Conservation (phyloP, 1,140 invertebrate genomes). For the Zaprionus gabonicus region DNA sequence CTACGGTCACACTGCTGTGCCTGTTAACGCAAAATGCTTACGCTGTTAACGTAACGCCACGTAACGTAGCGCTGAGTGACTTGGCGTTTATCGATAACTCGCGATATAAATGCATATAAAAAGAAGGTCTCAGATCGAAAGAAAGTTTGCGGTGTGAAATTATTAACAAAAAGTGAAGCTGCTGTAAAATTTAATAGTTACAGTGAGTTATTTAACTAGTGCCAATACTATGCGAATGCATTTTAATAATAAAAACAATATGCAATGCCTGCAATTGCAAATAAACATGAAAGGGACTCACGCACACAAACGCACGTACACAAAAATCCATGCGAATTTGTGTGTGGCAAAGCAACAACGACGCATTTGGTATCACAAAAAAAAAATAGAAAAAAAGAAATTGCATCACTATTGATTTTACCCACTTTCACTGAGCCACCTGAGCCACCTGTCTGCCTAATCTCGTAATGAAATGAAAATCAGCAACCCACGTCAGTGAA, state of each 20-base stretch:
- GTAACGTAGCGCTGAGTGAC: slow-evolving; percentile 2
- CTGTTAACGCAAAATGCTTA: slow-evolving; percentile 1
- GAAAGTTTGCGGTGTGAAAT: slow-evolving; percentile 48
- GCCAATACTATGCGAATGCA: not conserved
- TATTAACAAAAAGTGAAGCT: slow-evolving; percentile 48
- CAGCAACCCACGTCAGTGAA: slow-evolving; percentile 50
- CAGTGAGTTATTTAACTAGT: slow-evolving; percentile 32
- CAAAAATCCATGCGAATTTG: slow-evolving; percentile 42
- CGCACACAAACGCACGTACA: slow-evolving; percentile 16
- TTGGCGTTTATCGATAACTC: slow-evolving; percentile 34
- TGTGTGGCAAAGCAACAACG: slow-evolving; percentile 21
- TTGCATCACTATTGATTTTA: slow-evolving; percentile 76
- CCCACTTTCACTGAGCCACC: slow-evolving; percentile 66
- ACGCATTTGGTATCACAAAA: slow-evolving; percentile 32
- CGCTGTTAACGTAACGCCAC: slow-evolving; percentile 1
- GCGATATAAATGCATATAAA: slow-evolving; percentile 40
- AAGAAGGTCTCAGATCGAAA: slow-evolving; percentile 34
- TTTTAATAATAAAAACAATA: not conserved
- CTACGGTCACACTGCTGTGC: slow-evolving; percentile 21
- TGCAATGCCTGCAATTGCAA: slow-evolving; percentile 15
- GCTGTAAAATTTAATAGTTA: slow-evolving; percentile 41
- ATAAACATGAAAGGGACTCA: slow-evolving; percentile 41
- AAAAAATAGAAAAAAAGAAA: slow-evolving; percentile 41
- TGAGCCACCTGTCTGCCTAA: slow-evolving; percentile 20
- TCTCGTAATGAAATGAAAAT: slow-evolving; percentile 27